Conservation (phyloP, 2,113 vertebrate species). For the Calcarius ornatus region DNA sequence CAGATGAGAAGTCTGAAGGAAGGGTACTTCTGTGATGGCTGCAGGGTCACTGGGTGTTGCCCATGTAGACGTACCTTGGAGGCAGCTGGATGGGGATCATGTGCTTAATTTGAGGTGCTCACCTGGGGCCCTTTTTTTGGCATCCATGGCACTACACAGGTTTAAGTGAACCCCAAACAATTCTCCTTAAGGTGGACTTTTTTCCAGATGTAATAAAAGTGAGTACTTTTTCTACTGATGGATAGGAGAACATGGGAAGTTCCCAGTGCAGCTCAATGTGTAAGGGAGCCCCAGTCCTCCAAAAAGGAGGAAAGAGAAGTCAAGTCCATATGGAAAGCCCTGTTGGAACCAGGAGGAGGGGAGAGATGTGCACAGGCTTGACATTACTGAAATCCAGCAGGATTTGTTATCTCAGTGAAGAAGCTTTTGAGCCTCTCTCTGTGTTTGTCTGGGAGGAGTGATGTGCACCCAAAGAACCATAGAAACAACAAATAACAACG, state of each 20-base stretch:
- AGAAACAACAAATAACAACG: constrained; percentile 33
- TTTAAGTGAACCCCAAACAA: neutral
- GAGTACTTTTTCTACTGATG: neutral
- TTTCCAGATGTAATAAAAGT: neutral
- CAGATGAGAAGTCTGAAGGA: neutral
- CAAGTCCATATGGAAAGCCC: accelerated
- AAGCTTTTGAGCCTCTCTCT: neutral
- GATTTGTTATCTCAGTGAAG: neutral
- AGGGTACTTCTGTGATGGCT: neutral
- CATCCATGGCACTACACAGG: accelerated
- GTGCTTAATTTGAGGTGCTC: neutral
- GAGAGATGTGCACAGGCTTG: accelerated
- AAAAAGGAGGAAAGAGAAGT: neutral
- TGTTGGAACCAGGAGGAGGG: neutral
- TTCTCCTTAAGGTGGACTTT: neutral
- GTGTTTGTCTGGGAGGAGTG: neutral
- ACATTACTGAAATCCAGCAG: neutral
- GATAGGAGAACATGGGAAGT: neutral
- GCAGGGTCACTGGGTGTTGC: neutral
- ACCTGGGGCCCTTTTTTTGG: neutral
- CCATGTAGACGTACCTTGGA: accelerated
- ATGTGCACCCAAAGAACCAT: neutral
- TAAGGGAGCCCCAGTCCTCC: neutral
- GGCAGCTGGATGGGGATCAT: neutral
- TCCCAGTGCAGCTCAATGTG: accelerated